Conservation (phyloP, 2,797 vertebrate species). For the Anguilla obscura region DNA sequence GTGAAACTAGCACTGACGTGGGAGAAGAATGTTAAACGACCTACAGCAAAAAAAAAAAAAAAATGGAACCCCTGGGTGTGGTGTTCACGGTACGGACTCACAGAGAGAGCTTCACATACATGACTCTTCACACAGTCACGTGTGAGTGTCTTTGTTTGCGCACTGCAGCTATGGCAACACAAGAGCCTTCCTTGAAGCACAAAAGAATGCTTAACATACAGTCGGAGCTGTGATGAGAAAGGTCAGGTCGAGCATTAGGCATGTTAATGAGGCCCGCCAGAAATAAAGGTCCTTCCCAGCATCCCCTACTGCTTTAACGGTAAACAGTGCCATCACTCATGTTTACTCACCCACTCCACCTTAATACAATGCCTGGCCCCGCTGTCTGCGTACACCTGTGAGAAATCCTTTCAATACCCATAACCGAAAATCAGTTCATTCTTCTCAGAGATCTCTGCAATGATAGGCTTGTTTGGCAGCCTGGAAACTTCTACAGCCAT, state of each 20-base stretch:
- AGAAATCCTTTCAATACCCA: not conserved
- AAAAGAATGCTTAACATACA: slow-evolving; percentile 24
- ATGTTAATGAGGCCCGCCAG: slow-evolving; percentile 27
- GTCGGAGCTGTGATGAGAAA: slow-evolving; percentile 4
- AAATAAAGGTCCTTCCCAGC: slow-evolving; percentile 9
- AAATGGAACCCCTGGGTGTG: not conserved
- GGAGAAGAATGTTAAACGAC: not conserved
- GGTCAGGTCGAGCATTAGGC: slow-evolving; percentile 11
- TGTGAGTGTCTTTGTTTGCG: not conserved
- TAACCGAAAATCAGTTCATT: not conserved
- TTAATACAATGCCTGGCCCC: not conserved
- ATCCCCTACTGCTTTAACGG: not conserved
- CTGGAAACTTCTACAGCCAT: not conserved
- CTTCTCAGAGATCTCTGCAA: not conserved
- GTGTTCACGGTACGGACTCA: not conserved
- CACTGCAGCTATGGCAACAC: slow-evolving; percentile 27
- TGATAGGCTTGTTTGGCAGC: not conserved
- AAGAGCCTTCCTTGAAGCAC: slow-evolving; percentile 25
- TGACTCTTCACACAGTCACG: not conserved
- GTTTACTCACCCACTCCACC: not conserved
- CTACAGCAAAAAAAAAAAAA: not conserved
- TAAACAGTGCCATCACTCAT: slow-evolving; percentile 27
- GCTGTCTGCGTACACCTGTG: not conserved
- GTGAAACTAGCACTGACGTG: not conserved
- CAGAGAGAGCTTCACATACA: not conserved